These are phyloP conservation scores for Plusia festucae DNA, from an alignment of 2,888 invertebrate genomes.

Conservation along the genomic window DNA sequence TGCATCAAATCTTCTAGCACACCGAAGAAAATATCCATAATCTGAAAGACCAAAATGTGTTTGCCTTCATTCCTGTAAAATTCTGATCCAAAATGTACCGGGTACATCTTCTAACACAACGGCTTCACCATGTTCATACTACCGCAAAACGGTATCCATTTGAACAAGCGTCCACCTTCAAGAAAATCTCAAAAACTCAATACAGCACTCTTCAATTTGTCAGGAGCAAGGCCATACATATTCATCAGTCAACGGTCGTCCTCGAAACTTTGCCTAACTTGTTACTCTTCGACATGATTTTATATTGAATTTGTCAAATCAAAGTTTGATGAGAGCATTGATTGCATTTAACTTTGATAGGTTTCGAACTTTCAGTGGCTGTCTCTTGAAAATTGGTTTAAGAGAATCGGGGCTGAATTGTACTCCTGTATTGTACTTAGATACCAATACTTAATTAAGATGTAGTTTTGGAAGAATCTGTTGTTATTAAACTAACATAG, in stretches of 20 bases:
- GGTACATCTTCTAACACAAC: too few species aligned
- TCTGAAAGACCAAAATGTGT: too few species aligned
- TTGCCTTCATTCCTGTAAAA: too few species aligned
- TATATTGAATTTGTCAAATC: conserved; percentile 58
- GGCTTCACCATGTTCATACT: too few species aligned
- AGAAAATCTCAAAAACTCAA: not conserved
- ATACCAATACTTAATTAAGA: not conserved
- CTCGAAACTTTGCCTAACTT: conserved; percentile 47
- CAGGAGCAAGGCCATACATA: conserved; percentile 22
- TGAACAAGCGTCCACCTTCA: too few species aligned
- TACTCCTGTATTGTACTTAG: not conserved
- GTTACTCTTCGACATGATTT: conserved; percentile 40
- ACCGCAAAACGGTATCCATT: too few species aligned
- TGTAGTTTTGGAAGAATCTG: not conserved
- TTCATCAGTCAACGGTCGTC: conserved; percentile 39
- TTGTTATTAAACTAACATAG: too few species aligned
- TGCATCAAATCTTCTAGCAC: too few species aligned
- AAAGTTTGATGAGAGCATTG: conserved; percentile 49
- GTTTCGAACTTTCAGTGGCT: conserved; percentile 8
- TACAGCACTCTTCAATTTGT: conserved; percentile 1
- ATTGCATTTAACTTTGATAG: conserved; percentile 38
- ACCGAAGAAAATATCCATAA: too few species aligned
- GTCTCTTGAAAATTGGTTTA: not conserved
- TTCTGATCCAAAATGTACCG: too few species aligned
- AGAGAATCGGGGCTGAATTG: not conserved